Conservation (phyloP, 2,797 vertebrate genomes). For the Thunnus albacares region DNA sequence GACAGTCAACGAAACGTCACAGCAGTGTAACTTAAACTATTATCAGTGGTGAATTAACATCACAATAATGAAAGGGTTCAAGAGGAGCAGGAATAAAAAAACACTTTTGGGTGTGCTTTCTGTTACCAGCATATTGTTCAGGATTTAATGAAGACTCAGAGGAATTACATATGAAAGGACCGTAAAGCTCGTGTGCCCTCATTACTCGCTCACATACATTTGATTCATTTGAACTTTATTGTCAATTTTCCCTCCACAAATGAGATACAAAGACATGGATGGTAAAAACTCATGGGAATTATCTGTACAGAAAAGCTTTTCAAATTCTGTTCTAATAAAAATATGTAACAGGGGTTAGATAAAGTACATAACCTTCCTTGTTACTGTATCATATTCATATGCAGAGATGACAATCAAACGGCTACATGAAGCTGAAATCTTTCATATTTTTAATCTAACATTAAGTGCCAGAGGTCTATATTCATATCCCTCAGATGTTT, state of each 20-base stretch:
- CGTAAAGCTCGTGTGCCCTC: not conserved
- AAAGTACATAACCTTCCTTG: not conserved
- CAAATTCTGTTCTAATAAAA: not conserved
- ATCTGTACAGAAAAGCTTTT: not conserved
- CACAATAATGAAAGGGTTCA: slow-evolving; percentile 26
- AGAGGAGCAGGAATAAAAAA: not conserved
- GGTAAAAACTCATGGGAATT: not conserved
- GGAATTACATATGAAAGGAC: slow-evolving; percentile 13
- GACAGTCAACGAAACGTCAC: slow-evolving; percentile 2
- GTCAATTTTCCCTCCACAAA: not conserved
- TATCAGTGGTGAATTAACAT: not conserved
- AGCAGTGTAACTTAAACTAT: not conserved
- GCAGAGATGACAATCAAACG: not conserved
- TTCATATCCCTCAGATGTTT: no score
- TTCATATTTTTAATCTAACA: not conserved
- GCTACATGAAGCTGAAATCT: not conserved
- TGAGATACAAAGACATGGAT: not conserved
- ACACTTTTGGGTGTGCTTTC: not conserved
- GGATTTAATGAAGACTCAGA: slow-evolving; percentile 26
- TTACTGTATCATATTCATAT: not conserved
- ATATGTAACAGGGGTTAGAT: not conserved
- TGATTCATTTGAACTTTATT: slow-evolving; percentile 17
- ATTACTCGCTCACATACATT: not conserved
- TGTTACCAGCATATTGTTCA: slow-evolving; percentile 11
- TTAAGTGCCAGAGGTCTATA: not conserved